phyloP scores from a whole-genome alignment of 2,113 vertebrate genomes.

The Columbina picui region DNA sequence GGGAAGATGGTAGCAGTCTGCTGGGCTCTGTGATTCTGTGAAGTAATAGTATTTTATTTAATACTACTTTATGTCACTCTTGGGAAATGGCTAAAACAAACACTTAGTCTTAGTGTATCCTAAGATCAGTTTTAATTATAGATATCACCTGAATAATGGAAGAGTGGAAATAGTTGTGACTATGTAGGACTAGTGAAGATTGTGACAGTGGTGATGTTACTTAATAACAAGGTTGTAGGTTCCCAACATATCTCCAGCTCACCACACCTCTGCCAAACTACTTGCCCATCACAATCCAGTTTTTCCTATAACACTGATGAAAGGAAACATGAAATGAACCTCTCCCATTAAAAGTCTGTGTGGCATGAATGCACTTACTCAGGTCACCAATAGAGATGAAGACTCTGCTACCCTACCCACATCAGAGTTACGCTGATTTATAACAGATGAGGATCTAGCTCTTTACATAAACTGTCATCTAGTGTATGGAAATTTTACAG shows the following conservation, averaged over 20 bases:
- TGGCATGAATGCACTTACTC: background rate
- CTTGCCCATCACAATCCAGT: background rate
- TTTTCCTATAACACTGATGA: background rate
- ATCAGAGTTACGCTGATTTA: background rate
- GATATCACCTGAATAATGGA: background rate
- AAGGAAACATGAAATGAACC: accelerated
- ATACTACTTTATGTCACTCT: background rate
- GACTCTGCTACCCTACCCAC: background rate
- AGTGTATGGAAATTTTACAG: background rate
- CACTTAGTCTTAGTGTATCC: background rate
- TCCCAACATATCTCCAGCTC: background rate
- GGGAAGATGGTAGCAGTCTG: background rate
- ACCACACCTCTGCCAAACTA: background rate
- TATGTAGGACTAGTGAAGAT: background rate
- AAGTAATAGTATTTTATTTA: background rate
- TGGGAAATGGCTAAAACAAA: background rate
- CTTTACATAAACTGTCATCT: background rate
- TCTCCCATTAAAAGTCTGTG: background rate
- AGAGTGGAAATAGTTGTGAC: background rate
- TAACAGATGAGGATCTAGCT: background rate
- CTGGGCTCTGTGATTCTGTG: background rate
- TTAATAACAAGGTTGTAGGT: background rate
- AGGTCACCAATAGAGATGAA: background rate
- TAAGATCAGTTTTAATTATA: background rate
- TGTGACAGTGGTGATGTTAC: accelerated